Evolutionary conservation across 2,797 vertebrate genomes (phyloP), one percentile per base, ranked within the genome.

Genomic region (Odontamblyopus rebecca): DNA sequence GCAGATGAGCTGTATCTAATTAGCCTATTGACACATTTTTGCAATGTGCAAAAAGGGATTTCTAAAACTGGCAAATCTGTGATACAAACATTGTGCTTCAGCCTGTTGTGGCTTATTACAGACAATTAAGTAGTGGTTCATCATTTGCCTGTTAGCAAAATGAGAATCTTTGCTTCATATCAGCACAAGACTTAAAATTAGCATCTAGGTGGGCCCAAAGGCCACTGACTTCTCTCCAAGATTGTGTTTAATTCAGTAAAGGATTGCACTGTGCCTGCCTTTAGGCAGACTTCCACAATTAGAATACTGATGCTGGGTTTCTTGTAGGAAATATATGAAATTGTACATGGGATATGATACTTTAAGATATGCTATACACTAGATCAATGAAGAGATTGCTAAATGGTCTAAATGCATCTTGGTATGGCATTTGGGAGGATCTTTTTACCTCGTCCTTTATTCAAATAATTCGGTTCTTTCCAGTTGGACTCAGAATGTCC

Each of bases 101-200:
- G 30, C 53, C 16, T 32, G 51, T 15, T 19, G 53, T 68, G 51
- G 53, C 11, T 68, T 68, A 68, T 68, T 68, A 68, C 30, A 35
- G 51, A 29, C 64, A 56, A 67, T 51, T 56, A 56, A 26, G 19
- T 26, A 56, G 71, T 15, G 48, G 64, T 76, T 79, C 78, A 83
- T 76, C 75, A 56, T 63, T 69, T 60, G 56, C 74, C 72, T 50
- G 53, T 82, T 79, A 66, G 54, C 29, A 63, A 71, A 84, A 77
- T 64, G 53, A 71, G 70, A 13, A 67, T 18, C 44, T 66, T 38
- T 57, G 82, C 80, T 75, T 79, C 51, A 65, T 57, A 57, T 72
- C 19, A 61, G 56, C 5, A 5, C 69, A 82, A 77, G 35, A 65
- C 80, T 72, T 69, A 76, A 83, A 68, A 83, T 85, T 56, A 69